These are phyloP conservation scores for Athetis lepigone DNA, from an alignment of 2,888 invertebrate species.

Conservation along the genomic window DNA sequence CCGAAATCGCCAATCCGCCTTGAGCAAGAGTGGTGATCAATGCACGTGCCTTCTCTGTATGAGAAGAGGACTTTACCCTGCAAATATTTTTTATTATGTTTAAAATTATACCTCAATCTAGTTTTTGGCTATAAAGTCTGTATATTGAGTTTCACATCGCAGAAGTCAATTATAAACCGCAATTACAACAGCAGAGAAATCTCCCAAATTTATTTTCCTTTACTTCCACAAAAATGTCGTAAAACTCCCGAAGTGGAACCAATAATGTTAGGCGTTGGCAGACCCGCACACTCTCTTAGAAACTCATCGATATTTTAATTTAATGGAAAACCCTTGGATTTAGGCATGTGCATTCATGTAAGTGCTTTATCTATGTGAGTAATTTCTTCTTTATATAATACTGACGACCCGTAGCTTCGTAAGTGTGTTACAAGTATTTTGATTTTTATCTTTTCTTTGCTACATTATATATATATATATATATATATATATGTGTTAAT, in stretches of 20 bases:
- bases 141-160: neutral
- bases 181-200: constrained; percentile 1
- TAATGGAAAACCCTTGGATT: constrained; percentile 5
- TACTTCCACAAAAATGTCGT: constrained; percentile 37
- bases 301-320: constrained; percentile 8
- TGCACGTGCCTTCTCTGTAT: too few relatives aligned
- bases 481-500: too few relatives aligned
- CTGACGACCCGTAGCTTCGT: too few relatives aligned
- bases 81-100: too few relatives aligned
- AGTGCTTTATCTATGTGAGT: neutral
- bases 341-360: constrained; percentile 4
- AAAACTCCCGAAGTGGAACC: constrained; percentile 36
- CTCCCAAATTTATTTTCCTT: constrained; percentile 29
- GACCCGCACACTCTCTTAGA: constrained; percentile 18
- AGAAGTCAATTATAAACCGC: neutral
- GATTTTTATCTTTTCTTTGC: too few relatives aligned
- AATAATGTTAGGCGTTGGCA: constrained; percentile 36
- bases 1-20: too few relatives aligned
- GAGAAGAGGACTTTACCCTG: too few relatives aligned
- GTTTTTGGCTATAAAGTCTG: too few relatives aligned
- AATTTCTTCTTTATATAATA: neutral
- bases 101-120: neutral
- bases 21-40: too few relatives aligned
- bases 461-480: too few relatives aligned
- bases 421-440: too few relatives aligned